Base-by-base conservation (phyloP, 2,888 invertebrate genomes). In the Ennomos erosarius region DNA sequence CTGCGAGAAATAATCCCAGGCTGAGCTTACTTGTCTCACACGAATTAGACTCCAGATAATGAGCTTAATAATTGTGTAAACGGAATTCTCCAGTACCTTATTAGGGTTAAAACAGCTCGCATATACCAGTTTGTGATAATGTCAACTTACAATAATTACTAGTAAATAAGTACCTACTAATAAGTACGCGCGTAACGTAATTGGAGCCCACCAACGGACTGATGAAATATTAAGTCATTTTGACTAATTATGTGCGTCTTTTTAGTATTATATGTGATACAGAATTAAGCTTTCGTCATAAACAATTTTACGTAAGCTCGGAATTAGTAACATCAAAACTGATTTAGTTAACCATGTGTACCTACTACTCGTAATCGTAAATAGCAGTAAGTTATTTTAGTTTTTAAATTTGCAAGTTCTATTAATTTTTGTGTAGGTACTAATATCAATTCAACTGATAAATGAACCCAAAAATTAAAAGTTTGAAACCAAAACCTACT, bases 1-100 rank as follows among this genome's bases (percentile, higher is more conserved):
- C 77, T 73, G 68, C 70, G 70, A 67, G 73, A 65, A 64, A 63
- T 67, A 63, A 62, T 55, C 59, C 59, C 45, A 53, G 70, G 74
- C 68, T 82, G 83, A 84, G 87, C 88, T 84, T 88, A 82, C 86
- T 85, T 87, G 88, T 89, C 78, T 79, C 78, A 72, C 78, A 79
- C 78, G 74, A 86, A 84, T 87, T 83, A 81, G 80, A 72, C 70
- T 75, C 72, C 74, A 74, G 74, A 70, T 86, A 87, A 86, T 87
- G 80, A 82, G 78, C 73, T 81, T 85, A 86, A 52, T 55, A 60
- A 88, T 88, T 82, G 83, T 83, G 79, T 82, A 79, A 81, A 82
- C 72, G 81, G 81, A 83, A 84, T 80, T 81, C 79, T 76, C 71
- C 64, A 62, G 64, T 66, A 70, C 75, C 78, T 76, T 75, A 79